Base-by-base conservation (phyloP, 2,113 vertebrate species). In the Tamias sibiricus region DNA sequence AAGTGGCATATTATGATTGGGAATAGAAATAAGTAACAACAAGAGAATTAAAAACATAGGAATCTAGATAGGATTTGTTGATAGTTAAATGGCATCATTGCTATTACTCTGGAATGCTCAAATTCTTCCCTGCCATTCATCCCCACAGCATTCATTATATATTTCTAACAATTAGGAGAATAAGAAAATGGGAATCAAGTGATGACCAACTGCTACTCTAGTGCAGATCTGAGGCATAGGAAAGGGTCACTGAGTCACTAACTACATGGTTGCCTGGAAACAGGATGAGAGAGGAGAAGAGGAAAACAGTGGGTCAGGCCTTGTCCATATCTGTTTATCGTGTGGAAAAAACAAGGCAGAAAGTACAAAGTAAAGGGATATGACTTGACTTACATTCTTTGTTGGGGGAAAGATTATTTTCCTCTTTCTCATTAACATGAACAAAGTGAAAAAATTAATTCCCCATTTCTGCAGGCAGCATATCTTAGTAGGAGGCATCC, bases 131-230 rank as follows among this genome's bases (percentile, higher is more conserved):
- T 62, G n/a, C 32, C 47, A 81, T 30, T 42, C 26, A 82, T 77
- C 35, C 37, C 10, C 42, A 72, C 19, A 54, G 86, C 24, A 28
- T 76, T 79, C 44, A 77, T 59, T 49, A 91, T 35, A 28, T 12
- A 83, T 74, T 42, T 69, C 37, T 62, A 83, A 44, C 71, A 93
- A 66, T 42, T 35, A 94, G 62, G 54, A 89, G 35, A 37, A 49
- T 6, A 81, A 62, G 68, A 59, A 92, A 93, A 95, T 64, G 72
- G 68, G 57, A 76, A 79, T 81, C 66, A 85, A 66, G 69, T 17
- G 42, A 80, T 49, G 49, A 79, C 40, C 59, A 69, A 68, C 76
- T 49, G 44, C 28, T 57, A 82, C 57, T 28, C 54, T 72, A 47
- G 62, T 5, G 28, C 16, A 75, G 20, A 54, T n/a, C 47, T 95